Percentiles rank a stretch among this genome's conserved stretches.
Evolutionary conservation across 2,888 invertebrate genomes (phyloP).

Genomic region (Merodon equestris): DNA sequence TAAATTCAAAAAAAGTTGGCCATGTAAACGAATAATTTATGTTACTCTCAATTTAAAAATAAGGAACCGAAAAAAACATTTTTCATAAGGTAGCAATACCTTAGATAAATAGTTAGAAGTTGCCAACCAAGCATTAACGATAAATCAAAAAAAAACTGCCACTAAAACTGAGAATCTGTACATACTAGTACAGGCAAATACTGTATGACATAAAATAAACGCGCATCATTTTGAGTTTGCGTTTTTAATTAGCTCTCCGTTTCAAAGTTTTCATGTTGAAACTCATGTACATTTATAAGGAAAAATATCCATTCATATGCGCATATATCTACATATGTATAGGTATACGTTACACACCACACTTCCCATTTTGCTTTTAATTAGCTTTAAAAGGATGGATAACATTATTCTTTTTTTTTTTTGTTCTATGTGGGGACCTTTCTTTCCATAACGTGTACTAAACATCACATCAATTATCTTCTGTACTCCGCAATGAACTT

Average conservation of each 20-base stretch:
- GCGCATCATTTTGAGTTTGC: slow-evolving; percentile 66
- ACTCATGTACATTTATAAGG: slow-evolving; percentile 41
- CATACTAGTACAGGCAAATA: too few relatives aligned
- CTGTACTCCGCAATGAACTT: slow-evolving; percentile 68
- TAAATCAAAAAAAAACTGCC: slow-evolving; percentile 61
- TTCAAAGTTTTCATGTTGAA: slow-evolving; percentile 33
- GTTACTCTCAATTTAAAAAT: too few relatives aligned
- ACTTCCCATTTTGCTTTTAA: slow-evolving; percentile 33
- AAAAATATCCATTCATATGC: too few relatives aligned
- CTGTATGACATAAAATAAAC: slow-evolving; percentile 54
- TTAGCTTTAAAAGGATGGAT: slow-evolving; percentile 48
- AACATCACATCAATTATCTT: slow-evolving; percentile 69
- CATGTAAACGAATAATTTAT: too few relatives aligned
- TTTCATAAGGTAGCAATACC: too few relatives aligned
- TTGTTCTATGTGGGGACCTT: slow-evolving; percentile 39
- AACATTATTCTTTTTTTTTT: slow-evolving; percentile 49
- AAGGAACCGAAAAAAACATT: too few relatives aligned
- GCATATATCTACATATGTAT: slow-evolving; percentile 1
- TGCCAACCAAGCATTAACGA: slow-evolving; percentile 57
- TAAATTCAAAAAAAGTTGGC: too few relatives aligned
- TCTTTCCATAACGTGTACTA: slow-evolving; percentile 63
- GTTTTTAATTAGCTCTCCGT: slow-evolving; percentile 67
- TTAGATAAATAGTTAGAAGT: slow-evolving; percentile 14
- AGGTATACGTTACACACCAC: slow-evolving; percentile 7
- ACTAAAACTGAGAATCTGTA: slow-evolving; percentile 31